Evolutionary conservation across 1,140 invertebrate species (phyloP).

Genomic region (Physella acuta): DNA sequence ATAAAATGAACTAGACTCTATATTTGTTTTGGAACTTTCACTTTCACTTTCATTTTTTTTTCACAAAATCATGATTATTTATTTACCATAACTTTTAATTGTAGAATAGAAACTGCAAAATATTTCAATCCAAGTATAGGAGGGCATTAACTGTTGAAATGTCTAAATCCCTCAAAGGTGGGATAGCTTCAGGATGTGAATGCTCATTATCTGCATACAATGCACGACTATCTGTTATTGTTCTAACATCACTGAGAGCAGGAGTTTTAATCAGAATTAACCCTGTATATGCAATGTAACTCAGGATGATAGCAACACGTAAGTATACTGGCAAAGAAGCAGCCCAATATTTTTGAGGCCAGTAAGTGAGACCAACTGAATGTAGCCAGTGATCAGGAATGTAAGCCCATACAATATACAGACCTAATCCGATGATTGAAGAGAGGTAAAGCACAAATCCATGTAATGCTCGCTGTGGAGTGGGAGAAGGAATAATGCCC

Average conservation of each 20-base stretch:
- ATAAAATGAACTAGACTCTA: no score
- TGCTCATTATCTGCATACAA: conserved; percentile 5
- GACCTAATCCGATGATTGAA: conserved; percentile 40
- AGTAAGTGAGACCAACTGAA: conserved; percentile 75
- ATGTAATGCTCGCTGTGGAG: conserved; percentile 9
- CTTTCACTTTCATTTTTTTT: no score
- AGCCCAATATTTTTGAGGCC: conserved; percentile 86
- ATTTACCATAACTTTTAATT: no score
- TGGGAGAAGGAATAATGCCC: conserved; percentile 2
- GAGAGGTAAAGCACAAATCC: conserved; percentile 6
- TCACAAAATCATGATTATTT: no score
- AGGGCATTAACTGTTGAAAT: conserved; percentile 65
- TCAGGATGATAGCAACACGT: conserved; percentile 71
- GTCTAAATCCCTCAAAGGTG: conserved; percentile 67
- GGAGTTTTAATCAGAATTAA: conserved; percentile 77
- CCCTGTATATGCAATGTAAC: conserved; percentile 81
- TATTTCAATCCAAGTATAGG: no score
- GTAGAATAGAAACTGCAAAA: no score
- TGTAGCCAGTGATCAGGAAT: conserved; percentile 73
- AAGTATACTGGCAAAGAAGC: conserved; percentile 80
- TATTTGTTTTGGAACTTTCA: no score
- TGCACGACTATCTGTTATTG: conserved; percentile 63
- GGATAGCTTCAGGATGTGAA: conserved; percentile 56
- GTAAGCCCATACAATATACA: conserved; percentile 82
- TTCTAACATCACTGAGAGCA: conserved; percentile 69